These are phyloP conservation scores for Liparis tanakae DNA, from an alignment of 2,797 vertebrate genomes.

Conservation along the genomic window DNA sequence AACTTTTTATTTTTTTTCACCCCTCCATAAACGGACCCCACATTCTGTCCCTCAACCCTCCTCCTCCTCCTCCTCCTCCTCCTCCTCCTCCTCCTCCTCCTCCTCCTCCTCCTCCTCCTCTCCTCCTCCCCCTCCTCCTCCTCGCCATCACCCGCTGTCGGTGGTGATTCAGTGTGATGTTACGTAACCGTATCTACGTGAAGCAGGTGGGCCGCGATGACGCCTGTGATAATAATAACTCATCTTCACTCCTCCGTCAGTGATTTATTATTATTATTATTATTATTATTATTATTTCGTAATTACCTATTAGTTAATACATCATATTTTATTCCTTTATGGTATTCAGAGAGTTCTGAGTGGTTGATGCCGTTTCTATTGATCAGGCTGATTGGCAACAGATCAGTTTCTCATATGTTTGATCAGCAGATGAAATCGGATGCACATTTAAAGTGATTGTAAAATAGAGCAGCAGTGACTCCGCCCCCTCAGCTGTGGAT, in stretches of 20 bases:
- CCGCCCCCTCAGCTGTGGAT: neutral
- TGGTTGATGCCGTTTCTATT: neutral
- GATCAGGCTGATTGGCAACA: neutral
- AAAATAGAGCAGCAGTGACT: neutral
- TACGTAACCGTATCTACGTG: slow-evolving; percentile 14
- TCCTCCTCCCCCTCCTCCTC: too few relatives aligned
- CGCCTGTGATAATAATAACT: slow-evolving; percentile 24
- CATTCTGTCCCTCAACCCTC: slow-evolving; percentile 8
- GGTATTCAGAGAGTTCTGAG: neutral
- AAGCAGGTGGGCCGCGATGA: slow-evolving; percentile 33
- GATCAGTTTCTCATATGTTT: neutral
- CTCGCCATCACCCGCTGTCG: slow-evolving; percentile 1
- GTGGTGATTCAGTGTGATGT: slow-evolving; percentile 59
- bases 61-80: neutral
- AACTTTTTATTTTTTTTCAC: slow-evolving; percentile 38
- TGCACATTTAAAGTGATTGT: neutral
- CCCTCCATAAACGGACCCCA: neutral
- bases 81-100: neutral
- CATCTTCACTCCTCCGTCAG: neutral
- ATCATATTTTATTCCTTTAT: neutral
- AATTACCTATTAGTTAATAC: neutral
- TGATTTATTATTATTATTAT: too few relatives aligned
- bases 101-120: too few relatives aligned
- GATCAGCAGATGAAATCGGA: neutral
- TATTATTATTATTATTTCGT: too few relatives aligned